Percentiles rank a stretch among this genome's conserved stretches.
Evolutionary conservation across 2,888 invertebrate species (phyloP).

Genomic region (Cantharis rustica): DNA sequence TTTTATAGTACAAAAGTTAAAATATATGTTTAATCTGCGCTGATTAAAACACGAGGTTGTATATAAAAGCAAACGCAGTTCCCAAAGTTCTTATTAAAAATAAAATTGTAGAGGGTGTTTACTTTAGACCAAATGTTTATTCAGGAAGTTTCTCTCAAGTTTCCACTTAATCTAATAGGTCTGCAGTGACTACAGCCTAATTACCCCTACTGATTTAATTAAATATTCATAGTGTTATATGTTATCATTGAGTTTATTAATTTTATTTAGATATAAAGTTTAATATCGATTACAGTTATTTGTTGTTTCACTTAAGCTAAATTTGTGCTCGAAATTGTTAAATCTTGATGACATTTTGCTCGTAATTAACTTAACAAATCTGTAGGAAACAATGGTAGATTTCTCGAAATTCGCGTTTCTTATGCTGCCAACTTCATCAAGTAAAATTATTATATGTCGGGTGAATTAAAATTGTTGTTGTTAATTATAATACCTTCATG

Average conservation of each 20-base stretch:
- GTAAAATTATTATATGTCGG: constrained; percentile 7
- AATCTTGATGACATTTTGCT: constrained; percentile 1
- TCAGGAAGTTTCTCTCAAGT: constrained; percentile 27
- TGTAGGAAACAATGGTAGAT: not conserved
- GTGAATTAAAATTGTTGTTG: not conserved
- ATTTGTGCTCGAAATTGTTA: not conserved
- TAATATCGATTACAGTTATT: constrained; percentile 11
- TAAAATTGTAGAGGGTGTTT: constrained; percentile 17
- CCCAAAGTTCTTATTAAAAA: constrained; percentile 22
- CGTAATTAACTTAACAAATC: constrained; percentile 13
- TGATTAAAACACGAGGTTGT: constrained; percentile 28
- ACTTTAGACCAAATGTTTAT: constrained; percentile 23
- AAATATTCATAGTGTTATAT: constrained; percentile 4
- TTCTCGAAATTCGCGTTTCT: not conserved
- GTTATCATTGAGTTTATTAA: constrained; percentile 17
- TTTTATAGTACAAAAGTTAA: constrained; percentile 29
- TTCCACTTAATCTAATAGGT: constrained; percentile 29
- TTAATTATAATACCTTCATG: not conserved
- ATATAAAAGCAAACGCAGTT: constrained; percentile 17
- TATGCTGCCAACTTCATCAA: not conserved
- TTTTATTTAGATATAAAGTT: constrained; percentile 17
- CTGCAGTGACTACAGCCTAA: constrained; percentile 19
- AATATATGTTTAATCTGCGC: constrained; percentile 36
- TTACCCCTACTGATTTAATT: constrained; percentile 10
- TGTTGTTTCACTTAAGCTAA: constrained; percentile 2